A percentile compares a stretch with the other conserved stretches of the same genome.
These are phyloP conservation scores for Tortrix viridana DNA, from an alignment of 2,888 invertebrate species.

Conservation along the genomic window DNA sequence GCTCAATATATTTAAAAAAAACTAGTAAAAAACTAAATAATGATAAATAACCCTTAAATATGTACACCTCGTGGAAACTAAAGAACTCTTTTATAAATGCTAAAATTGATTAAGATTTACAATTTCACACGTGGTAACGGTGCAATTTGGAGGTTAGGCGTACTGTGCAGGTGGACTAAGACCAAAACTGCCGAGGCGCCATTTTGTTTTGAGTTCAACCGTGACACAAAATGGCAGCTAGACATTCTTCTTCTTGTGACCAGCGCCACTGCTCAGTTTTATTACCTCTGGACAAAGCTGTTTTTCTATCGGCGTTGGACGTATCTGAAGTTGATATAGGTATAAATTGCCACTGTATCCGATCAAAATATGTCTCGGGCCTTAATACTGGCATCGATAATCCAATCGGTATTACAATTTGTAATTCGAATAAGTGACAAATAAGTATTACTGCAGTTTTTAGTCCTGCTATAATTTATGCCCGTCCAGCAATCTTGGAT, in stretches of 20 bases:
- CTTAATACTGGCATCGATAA: too few relatives aligned
- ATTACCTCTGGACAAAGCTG: background rate
- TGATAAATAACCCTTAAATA: slow-evolving; percentile 44
- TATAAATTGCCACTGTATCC: too few relatives aligned
- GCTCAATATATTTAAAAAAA: slow-evolving; percentile 17
- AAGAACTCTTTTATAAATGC: slow-evolving; percentile 35
- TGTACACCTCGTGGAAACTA: slow-evolving; percentile 39
- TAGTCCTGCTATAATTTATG: too few relatives aligned
- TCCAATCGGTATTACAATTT: too few relatives aligned
- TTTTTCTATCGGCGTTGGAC: background rate
- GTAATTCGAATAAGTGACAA: too few relatives aligned
- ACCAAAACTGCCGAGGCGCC: background rate
- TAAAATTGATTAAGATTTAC: slow-evolving; percentile 16
- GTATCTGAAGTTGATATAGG: too few relatives aligned
- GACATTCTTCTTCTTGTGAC: background rate
- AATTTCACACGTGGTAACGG: slow-evolving; percentile 5
- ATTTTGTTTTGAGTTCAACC: background rate
- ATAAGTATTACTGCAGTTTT: too few relatives aligned
- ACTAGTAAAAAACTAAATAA: slow-evolving; percentile 38
- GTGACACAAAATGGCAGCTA: background rate
- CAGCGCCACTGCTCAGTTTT: background rate
- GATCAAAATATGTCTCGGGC: too few relatives aligned
- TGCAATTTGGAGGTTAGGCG: slow-evolving; percentile 4
- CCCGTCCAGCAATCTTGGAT: too few relatives aligned
- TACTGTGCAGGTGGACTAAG: background rate